These are phyloP conservation scores for Phyllotreta striolata DNA, from an alignment of 2,888 invertebrate species.

Conservation along the genomic window DNA sequence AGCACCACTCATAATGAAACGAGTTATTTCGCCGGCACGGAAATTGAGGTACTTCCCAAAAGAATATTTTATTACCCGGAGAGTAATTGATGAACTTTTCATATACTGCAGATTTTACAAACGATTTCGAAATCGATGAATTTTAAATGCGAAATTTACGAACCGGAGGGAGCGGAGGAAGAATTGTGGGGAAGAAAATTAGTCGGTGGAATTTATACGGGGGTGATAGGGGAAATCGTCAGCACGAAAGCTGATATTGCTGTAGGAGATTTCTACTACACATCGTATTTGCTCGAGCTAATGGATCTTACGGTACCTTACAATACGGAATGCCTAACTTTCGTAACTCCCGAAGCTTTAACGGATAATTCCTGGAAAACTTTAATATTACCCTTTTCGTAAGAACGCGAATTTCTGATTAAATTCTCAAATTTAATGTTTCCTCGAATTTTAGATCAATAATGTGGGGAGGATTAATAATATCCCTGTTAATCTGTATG, in stretches of 20 bases:
- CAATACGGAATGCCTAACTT: slow-evolving; percentile 84
- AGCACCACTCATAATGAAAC: slow-evolving; percentile 29
- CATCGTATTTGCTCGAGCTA: slow-evolving; percentile 70
- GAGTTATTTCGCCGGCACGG: slow-evolving; percentile 66
- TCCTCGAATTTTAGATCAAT: slow-evolving; percentile 64
- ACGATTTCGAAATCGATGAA: slow-evolving; percentile 75
- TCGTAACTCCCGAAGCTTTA: slow-evolving; percentile 81
- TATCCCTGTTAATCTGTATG: slow-evolving; percentile 73
- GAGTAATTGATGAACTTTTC: slow-evolving; percentile 11
- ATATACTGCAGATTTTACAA: slow-evolving; percentile 73
- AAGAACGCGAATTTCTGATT: slow-evolving; percentile 47
- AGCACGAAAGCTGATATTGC: slow-evolving; percentile 74
- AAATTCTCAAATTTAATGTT: slow-evolving; percentile 16
- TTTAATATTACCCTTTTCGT: slow-evolving; percentile 81
- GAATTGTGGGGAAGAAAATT: slow-evolving; percentile 75
- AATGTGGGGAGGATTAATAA: slow-evolving; percentile 79
- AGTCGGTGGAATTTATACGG: slow-evolving; percentile 73
- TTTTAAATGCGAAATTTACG: slow-evolving; percentile 74
- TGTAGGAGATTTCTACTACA: slow-evolving; percentile 80
- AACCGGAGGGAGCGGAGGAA: slow-evolving; percentile 66
- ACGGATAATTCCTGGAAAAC: slow-evolving; percentile 87
- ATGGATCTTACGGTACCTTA: slow-evolving; percentile 81
- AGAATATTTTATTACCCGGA: neutral
- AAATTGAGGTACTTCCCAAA: slow-evolving; percentile 69
- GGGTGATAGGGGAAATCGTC: slow-evolving; percentile 78